phyloP scores from a whole-genome alignment of 1,140 invertebrate species.

The Zaprionus vittiger region DNA sequence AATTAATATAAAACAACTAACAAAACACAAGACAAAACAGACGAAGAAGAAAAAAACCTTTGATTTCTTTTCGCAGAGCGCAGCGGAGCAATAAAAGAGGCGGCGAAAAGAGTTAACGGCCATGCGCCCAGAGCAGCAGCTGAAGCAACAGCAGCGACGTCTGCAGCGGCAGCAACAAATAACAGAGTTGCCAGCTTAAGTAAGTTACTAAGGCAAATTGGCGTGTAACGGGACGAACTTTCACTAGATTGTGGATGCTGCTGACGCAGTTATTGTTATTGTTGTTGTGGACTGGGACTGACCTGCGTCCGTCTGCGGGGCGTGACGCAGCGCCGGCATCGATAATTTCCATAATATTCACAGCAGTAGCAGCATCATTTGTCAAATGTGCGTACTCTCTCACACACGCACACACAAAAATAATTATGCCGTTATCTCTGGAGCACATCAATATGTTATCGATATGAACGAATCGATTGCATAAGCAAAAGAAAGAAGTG shows the following conservation, averaged over 20 bases:
- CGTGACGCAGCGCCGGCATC: slow-evolving; percentile 24
- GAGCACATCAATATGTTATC: slow-evolving; percentile 17
- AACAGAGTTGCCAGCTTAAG: slow-evolving; percentile 48
- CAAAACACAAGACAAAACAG: slow-evolving; percentile 18
- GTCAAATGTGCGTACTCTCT: slow-evolving; percentile 4
- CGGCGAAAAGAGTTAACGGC: slow-evolving; percentile 50
- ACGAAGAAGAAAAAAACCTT: slow-evolving; percentile 47
- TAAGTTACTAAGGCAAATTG: slow-evolving; percentile 77
- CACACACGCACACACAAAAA: background rate
- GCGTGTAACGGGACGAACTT: slow-evolving; percentile 73
- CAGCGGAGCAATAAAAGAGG: slow-evolving; percentile 34
- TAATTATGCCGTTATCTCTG: slow-evolving; percentile 20
- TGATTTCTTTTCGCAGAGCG: slow-evolving; percentile 61
- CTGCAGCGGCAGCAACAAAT: slow-evolving; percentile 10
- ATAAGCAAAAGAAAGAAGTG: slow-evolving; percentile 25
- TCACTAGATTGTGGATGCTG: slow-evolving; percentile 57
- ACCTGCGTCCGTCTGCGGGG: slow-evolving; percentile 26
- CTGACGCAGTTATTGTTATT: slow-evolving; percentile 6
- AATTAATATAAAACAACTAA: slow-evolving; percentile 58
- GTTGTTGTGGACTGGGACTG: background rate
- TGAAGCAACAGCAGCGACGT: slow-evolving; percentile 17
- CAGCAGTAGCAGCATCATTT: slow-evolving; percentile 9
- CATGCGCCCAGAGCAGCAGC: slow-evolving; percentile 51
- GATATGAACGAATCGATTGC: slow-evolving; percentile 32
- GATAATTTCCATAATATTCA: slow-evolving; percentile 46